Evolutionary conservation across 2,888 invertebrate genomes (phyloP), one percentile per base, ranked within the genome.

Genomic region (Oligia fasciuncula): DNA sequence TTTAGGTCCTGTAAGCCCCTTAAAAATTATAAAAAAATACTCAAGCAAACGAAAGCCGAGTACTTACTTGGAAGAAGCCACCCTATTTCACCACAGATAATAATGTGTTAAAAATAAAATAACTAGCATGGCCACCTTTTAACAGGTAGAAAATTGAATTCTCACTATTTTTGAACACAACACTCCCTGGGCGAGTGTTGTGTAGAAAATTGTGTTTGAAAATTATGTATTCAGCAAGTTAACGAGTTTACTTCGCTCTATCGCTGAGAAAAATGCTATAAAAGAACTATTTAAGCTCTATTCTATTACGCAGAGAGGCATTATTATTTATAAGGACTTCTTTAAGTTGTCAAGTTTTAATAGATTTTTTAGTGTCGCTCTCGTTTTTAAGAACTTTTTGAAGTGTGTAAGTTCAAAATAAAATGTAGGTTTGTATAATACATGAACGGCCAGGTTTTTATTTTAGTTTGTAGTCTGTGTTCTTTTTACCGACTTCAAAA

Each of bases 151-250:
- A 84, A 84, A 84, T 86, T 74, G 40, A 86, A 86, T 68, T 49
- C 54, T 51, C 54, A 72, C 49, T 40, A 78, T 84, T 72, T 83
- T 62, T 60, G 5, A 62, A 63, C 70, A 54, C 57, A 60, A 77
- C 29, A 35, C 60, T 74, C 84, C 17, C 40, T 35, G 6, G 14
- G 14, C 29, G 70, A 23, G 54, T 65, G 71, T 77, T 75, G 74
- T 69, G 62, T 65, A 86, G 84, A 73, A 84, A 84, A 84, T 84
- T 83, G 73, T 77, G 46, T 86, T 83, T 83, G 73, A 60, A 84
- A 77, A 87, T 84, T 84, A 84, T 79, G 84, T 87, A 84, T 87
- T 84, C 84, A 84, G 69, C 3, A 63, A 84, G 69, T 84, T 84
- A 84, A 87, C 87, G 66, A 84, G 87, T 84, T 87, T 84, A 84